Evolutionary conservation across 2,113 vertebrate species (phyloP).

Genomic region (Ellobius talpinus): DNA sequence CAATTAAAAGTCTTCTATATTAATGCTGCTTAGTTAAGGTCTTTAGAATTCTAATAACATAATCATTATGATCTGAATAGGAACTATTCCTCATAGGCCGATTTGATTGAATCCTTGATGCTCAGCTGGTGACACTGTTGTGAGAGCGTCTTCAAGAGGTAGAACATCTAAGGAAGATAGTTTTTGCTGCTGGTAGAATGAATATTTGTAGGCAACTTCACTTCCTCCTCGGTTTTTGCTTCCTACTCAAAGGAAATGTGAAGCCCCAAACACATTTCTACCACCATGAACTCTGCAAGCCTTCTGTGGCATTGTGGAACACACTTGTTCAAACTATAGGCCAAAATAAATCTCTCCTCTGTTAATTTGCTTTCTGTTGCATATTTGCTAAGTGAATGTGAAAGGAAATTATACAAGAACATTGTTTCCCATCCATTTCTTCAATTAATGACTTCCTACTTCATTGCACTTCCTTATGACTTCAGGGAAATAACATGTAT

Average conservation of each 20-base stretch:
- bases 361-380: not conserved
- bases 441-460: not conserved
- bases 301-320: not conserved
- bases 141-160: too few relatives aligned
- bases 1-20: not conserved
- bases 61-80: not conserved
- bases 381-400: not conserved
- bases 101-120: not conserved
- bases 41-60: not conserved
- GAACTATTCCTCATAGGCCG: not conserved
- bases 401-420: not conserved
- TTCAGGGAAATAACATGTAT: not conserved
- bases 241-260: not conserved
- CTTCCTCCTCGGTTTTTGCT: not conserved
- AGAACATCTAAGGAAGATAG: too few relatives aligned
- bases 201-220: not conserved
- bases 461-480: not conserved
- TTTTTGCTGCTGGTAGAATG: not conserved
- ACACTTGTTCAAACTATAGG: not conserved
- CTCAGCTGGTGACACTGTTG: not conserved
- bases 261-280: not conserved
- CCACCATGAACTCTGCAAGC: too few relatives aligned
- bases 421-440: not conserved
- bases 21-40: not conserved
- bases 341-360: not conserved